phyloP scores from a whole-genome alignment of 2,797 vertebrate species.

The Orestias chungarensis region DNA sequence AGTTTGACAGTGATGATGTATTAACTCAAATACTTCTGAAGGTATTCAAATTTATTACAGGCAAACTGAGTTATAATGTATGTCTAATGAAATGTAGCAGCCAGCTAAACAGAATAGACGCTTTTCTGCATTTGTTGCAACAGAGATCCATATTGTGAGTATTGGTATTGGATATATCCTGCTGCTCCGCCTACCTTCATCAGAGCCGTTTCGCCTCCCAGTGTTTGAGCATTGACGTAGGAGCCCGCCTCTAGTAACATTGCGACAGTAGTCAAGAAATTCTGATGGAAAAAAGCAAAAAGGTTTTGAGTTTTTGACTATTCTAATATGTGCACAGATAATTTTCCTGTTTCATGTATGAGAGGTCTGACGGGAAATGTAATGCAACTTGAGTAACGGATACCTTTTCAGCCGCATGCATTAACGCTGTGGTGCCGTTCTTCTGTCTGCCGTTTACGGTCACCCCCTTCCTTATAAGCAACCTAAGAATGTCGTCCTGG shows the following conservation, averaged over 20 bases:
- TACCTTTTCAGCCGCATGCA: constrained; percentile 98
- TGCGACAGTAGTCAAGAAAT: constrained; percentile 93
- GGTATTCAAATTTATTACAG: not conserved
- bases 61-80: not conserved
- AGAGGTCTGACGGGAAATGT: too few relatives aligned
- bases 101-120: not conserved
- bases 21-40: too few relatives aligned
- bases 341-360: too few relatives aligned
- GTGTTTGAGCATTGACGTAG: constrained; percentile 90
- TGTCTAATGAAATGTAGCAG: not conserved
- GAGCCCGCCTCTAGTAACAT: constrained; percentile 96
- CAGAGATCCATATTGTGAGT: not conserved
- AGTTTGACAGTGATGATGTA: not conserved
- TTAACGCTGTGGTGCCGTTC: constrained; percentile 94
- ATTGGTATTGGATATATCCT: not conserved
- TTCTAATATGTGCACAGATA: too few relatives aligned
- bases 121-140: not conserved
- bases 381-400: not conserved
- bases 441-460: constrained; percentile 92
- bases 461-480: constrained; percentile 93
- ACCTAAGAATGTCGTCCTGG: constrained; percentile 92
- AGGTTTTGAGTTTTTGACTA: not conserved
- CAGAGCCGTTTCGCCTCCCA: constrained; percentile 91
- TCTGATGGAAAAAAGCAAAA: constrained; percentile 71
- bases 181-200: constrained; percentile 88